Percentiles rank a stretch among this genome's conserved stretches.
Conservation (phyloP, 2,888 invertebrate genomes). For the Aleiodes leptofemur region DNA sequence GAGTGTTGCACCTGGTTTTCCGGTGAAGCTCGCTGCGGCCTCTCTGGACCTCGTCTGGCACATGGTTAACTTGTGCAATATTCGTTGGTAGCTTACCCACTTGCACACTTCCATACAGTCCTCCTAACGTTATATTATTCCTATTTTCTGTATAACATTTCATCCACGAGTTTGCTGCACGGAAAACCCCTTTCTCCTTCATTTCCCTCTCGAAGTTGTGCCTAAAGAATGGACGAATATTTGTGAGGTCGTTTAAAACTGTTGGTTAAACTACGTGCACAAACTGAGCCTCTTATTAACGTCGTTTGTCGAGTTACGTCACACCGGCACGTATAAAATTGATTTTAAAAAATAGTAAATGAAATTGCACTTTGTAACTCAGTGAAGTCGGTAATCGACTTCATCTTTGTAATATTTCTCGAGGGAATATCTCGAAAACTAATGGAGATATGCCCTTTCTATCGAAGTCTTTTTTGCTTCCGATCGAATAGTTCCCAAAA, state of each 20-base stretch:
- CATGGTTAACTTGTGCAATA: constrained; percentile 26
- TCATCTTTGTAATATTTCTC: not conserved
- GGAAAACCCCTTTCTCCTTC: not conserved
- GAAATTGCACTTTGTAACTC: too few relatives aligned
- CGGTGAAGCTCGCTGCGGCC: not conserved
- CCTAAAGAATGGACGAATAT: constrained; percentile 14
- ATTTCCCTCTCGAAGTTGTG: not conserved
- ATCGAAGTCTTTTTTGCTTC: too few relatives aligned
- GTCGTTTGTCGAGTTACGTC: not conserved
- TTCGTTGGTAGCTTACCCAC: constrained; percentile 2
- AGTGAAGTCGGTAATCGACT: too few relatives aligned
- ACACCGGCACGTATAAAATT: too few relatives aligned
- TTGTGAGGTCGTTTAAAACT: constrained; percentile 14
- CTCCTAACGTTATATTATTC: constrained; percentile 14
- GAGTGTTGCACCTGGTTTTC: constrained; percentile 31
- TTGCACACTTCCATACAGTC: not conserved
- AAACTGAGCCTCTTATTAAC: not conserved
- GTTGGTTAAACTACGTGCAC: not conserved
- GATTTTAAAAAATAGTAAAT: too few relatives aligned
- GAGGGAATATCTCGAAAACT: not conserved
- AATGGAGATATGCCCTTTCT: not conserved
- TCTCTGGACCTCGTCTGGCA: constrained; percentile 29
- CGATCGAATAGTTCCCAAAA: too few relatives aligned
- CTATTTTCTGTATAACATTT: not conserved
- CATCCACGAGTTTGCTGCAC: constrained; percentile 4